Base-by-base conservation (phyloP, 2,113 vertebrate species). In the Siniperca knerii region DNA sequence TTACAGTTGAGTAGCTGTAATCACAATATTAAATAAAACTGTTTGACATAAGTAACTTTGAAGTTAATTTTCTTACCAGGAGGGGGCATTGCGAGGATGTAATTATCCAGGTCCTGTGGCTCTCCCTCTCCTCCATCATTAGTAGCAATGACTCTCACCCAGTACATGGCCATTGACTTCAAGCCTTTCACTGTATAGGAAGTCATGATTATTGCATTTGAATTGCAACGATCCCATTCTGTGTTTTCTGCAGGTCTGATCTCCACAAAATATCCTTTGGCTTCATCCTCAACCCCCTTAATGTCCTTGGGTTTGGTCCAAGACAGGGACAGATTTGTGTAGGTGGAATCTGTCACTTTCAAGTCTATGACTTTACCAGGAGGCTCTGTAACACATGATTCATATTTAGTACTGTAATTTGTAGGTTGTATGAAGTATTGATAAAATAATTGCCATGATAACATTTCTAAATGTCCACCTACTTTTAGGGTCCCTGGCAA, bases 181-280 rank as follows among this genome's bases (percentile, higher is more conserved):
- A 99, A 85, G 23, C 97, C 96, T 91, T 96, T 98, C 8, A 96
- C 91, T 0, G 95, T 97, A 87, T 94, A 97, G 72, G 80, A 83
- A 73, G 85, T 96, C 44, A 57, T 70, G 2, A 87, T 87, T 81
- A 97, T 91, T 1, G 93, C 91, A 65, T 95, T 94, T 6, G 29
- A 0, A 44, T 97, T 97, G 92, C 97, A 97, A 4, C 94, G 96
- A 57, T 87, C 93, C 98, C 98, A 99, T 21, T 88, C 96, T 21
- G 92, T 92, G 87, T 84, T 95, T 71, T 95, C 95, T 8, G 95
- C 92, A 68, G 94, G 91, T 9, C 96, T 90, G 79, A 98, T 93
- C 89, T 99, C 97, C 54, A 98, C 96, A 85, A 96, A 93, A 4
- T 97, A 99, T n/a, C 97, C 97, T 75, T 96, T 97, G 46, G 96